phyloP scores from a whole-genome alignment of 1,140 invertebrate species.

The Heliconius congener region DNA sequence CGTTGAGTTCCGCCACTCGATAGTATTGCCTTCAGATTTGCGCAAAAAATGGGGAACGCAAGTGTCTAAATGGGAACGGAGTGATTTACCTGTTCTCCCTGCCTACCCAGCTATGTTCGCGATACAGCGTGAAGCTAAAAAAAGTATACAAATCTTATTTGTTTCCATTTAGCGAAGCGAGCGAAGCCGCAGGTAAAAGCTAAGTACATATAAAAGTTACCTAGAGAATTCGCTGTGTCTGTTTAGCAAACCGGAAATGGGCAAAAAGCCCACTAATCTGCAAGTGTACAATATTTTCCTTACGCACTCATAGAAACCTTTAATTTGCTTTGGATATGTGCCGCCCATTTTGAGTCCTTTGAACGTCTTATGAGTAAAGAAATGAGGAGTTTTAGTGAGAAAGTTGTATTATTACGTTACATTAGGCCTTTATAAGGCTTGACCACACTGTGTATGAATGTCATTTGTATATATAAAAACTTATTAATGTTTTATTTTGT shows the following conservation, averaged over 20 bases:
- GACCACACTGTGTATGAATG: background rate
- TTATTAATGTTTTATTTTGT: background rate
- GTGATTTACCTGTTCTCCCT: no score
- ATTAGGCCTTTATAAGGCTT: background rate
- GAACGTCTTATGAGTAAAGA: constrained; percentile 3
- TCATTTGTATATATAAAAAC: background rate
- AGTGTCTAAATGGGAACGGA: no score
- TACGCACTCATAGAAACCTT: constrained; percentile 29
- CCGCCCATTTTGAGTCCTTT: constrained; percentile 15
- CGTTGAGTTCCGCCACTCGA: no score
- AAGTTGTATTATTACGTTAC: constrained; percentile 5
- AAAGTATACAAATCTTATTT: no score
- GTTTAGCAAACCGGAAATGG: constrained; percentile 22
- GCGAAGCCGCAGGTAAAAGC: no score
- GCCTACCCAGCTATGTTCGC: no score
- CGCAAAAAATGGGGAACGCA: no score
- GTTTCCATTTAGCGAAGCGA: no score
- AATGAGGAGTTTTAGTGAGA: background rate
- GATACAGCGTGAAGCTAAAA: no score
- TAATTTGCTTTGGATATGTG: constrained; percentile 1
- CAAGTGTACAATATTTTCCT: constrained; percentile 19
- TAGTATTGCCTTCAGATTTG: no score
- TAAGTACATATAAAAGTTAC: background rate
- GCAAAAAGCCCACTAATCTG: constrained; percentile 21
- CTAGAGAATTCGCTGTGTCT: constrained; percentile 4